Evolutionary conservation across 2,888 invertebrate species (phyloP).

Genomic region (Eurois occulta): DNA sequence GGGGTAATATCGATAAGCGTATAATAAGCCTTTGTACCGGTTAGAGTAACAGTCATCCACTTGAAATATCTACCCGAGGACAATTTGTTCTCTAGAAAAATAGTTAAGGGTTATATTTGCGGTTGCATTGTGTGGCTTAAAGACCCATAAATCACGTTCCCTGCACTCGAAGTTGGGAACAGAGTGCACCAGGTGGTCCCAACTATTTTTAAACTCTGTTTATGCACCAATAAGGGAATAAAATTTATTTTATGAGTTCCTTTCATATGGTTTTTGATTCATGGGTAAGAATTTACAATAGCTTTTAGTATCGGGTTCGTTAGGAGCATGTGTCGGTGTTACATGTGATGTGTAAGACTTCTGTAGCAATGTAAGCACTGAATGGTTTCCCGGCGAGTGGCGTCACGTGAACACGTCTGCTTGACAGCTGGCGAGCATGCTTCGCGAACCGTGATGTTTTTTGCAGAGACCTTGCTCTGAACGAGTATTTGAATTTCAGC

Average conservation of each 20-base stretch:
- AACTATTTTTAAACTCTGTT: conserved; percentile 86
- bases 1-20: conserved; percentile 72
- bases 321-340: conserved; percentile 50
- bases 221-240: conserved; percentile 84
- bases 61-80: conserved; percentile 76
- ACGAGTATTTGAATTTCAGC: conserved; percentile 84
- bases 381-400: conserved; percentile 62
- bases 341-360: conserved; percentile 59
- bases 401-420: conserved; percentile 56
- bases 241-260: conserved; percentile 86
- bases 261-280: conserved; percentile 85
- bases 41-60: conserved; percentile 69
- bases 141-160: conserved; percentile 85
- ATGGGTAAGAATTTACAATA: conserved; percentile 73
- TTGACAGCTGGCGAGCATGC: conserved; percentile 84
- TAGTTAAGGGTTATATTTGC: conserved; percentile 88
- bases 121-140: conserved; percentile 84
- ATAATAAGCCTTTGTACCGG: conserved; percentile 64
- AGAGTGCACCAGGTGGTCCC: conserved; percentile 86
- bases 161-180: conserved; percentile 80
- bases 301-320: conserved; percentile 68
- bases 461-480: conserved; percentile 81
- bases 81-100: conserved; percentile 83
- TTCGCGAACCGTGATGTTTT: conserved; percentile 87
- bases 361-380: conserved; percentile 57